Conservation (phyloP, 2,888 invertebrate genomes). For the Chrysomela aeneicollis region DNA sequence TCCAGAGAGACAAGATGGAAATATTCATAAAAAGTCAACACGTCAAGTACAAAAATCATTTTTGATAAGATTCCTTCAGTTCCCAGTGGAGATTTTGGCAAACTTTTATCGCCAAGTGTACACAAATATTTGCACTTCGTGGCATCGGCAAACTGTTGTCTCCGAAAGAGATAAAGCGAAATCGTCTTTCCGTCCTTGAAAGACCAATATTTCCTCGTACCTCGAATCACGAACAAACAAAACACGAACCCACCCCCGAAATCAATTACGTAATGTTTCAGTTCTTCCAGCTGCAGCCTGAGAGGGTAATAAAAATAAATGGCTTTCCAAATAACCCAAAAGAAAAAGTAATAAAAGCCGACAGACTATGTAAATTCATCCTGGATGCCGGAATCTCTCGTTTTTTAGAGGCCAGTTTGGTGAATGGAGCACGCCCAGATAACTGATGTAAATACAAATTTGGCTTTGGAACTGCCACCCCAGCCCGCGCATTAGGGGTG, state of each 20-base stretch:
- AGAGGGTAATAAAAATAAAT: slow-evolving; percentile 45
- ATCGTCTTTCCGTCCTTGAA: too few relatives aligned
- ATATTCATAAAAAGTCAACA: too few relatives aligned
- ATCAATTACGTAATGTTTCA: slow-evolving; percentile 44
- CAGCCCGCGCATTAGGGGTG: slow-evolving; percentile 28
- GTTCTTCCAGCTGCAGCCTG: slow-evolving; percentile 34
- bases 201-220: background rate
- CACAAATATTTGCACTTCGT: too few relatives aligned
- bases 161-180: too few relatives aligned
- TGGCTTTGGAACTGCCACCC: slow-evolving; percentile 43
- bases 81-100: too few relatives aligned
- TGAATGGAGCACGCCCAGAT: slow-evolving; percentile 48
- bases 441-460: slow-evolving; percentile 57
- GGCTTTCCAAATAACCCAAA: slow-evolving; percentile 44
- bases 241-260: slow-evolving; percentile 24
- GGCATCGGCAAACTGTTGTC: too few relatives aligned
- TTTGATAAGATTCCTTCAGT: too few relatives aligned
- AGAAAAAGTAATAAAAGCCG: slow-evolving; percentile 48
- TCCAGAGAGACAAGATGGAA: too few relatives aligned
- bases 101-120: too few relatives aligned
- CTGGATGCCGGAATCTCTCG: slow-evolving; percentile 47
- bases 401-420: slow-evolving; percentile 32
- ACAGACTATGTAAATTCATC: slow-evolving; percentile 55
- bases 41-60: too few relatives aligned
- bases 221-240: slow-evolving; percentile 6